Base-by-base conservation (phyloP, 1,140 invertebrate species). In the Drosophila sp. region DNA sequence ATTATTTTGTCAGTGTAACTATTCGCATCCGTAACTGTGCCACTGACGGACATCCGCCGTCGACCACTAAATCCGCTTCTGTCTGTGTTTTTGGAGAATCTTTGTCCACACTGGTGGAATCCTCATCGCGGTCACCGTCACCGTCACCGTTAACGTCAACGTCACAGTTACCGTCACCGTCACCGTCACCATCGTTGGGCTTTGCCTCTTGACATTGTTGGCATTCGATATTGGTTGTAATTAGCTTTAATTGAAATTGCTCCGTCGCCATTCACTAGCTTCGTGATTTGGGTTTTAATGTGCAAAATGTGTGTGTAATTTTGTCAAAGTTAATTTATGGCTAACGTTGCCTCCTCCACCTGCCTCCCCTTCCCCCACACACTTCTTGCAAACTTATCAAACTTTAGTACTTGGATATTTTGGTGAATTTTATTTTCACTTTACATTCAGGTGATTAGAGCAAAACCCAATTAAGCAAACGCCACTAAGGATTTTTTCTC, bases 191-290 rank as follows among this genome's bases (percentile, higher is more conserved):
- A 14, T 3, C 34, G 64, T 43, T 59, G 54, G 56, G 9, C n/a
- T 67, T 87, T 89, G 83, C 79, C 71, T 76, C 72, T 80, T 89
- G 80, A 78, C 70, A 83, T 89, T 89, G 83, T 89, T 89, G 83
- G 84, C 83, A 89, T 86, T 89, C 83, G 84, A 89, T 89, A 89
- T 89, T 83, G 83, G 83, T 80, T 89, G 83, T 89, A 89, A 89
- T 89, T 89, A 89, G 83, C 79, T 89, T 89, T 89, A 89, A 89
- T 89, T 89, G 83, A 89, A 89, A 89, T 89, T 89, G 84, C 83
- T 89, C 66, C 84, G 83, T 72, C 76, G 69, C 78, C 75, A 67
- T 76, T 70, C 71, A 76, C 63, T 71, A 50, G 61, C 51, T 71
- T 58, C 80, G 83, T 89, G 83, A 89, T 89, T 89, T 83, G 83